Percentiles rank a stretch among this genome's conserved stretches.
Evolutionary conservation across 2,888 invertebrate genomes (phyloP).

Genomic region (Elaeidobius kamerunicus): DNA sequence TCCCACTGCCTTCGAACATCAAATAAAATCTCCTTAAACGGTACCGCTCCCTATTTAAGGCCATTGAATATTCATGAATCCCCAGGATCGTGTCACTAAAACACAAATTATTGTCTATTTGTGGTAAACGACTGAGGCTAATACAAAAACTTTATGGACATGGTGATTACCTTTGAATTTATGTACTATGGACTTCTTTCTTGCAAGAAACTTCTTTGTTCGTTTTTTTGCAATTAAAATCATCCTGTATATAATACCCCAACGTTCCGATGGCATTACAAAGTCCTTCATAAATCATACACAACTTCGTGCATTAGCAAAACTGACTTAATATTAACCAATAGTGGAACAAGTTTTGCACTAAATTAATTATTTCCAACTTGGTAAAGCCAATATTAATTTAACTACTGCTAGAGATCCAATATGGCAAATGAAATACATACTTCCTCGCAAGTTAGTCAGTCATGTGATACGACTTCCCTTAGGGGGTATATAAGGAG

Average conservation of each 20-base stretch:
- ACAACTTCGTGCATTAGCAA: neutral
- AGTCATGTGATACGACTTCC: neutral
- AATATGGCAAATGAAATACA: constrained; percentile 10
- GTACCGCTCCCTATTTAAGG: neutral
- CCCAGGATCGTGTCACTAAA: neutral
- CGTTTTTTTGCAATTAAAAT: no score
- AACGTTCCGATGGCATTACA: constrained; percentile 2
- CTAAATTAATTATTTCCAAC: constrained; percentile 5
- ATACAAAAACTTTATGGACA: constrained; percentile 4
- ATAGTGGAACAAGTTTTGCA: constrained; percentile 8
- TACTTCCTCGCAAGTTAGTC: constrained; percentile 1
- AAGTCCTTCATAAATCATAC: constrained; percentile 6
- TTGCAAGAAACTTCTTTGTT: no score
- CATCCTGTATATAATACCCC: no score
- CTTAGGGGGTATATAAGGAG: neutral
- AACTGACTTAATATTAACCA: constrained; percentile 5
- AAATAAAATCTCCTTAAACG: neutral
- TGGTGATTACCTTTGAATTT: constrained; percentile 1
- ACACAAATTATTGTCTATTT: constrained; percentile 2
- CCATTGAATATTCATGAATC: constrained; percentile 1
- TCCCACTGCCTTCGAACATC: neutral
- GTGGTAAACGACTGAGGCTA: neutral
- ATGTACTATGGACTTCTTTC: no score
- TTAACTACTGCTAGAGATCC: constrained; percentile 3
- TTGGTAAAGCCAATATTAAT: constrained; percentile 7